Evolutionary conservation across 2,797 vertebrate genomes (phyloP), one percentile per base, ranked within the genome.

Genomic region (Cuculus canorus): DNA sequence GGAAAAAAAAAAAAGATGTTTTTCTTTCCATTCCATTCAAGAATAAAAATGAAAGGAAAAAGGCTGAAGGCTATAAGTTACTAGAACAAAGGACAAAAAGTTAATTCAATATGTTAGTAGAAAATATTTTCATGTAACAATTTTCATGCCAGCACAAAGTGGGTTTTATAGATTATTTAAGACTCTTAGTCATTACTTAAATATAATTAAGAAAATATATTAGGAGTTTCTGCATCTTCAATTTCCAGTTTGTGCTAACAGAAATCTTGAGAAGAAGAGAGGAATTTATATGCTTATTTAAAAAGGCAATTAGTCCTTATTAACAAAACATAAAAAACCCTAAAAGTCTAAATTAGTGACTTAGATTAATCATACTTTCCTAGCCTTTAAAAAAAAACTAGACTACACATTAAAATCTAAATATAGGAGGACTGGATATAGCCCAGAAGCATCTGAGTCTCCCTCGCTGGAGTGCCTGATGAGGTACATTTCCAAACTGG

Each of bases 21-120:
- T 72, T 77, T 77, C 10, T 82, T 93, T 75, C 75, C 79, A 17
- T 33, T 92, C 22, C 72, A 85, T 94, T 96, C 79, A 93, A 65
- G 47, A 93, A 71, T 27, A 68, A 75, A 91, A 94, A 59, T 35
- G 41, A 93, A 93, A 73, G 39, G 63, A 72, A 86, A 92, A 73
- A 23, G 16, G 17, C 8, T 64, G 43, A 82, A 64, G 21, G 37
- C 28, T 83, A 0, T 17, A 79, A 72, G 15, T 32, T 61, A 70
- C 2, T 33, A 53, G 43, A 89, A 47, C 6, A 85, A 91, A 73
- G 48, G 21, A 72, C 19, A 80, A 84, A 75, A 73, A 70, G 11
- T 18, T 41, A 68, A 91, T 65, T 69, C 33, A 65, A 5, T 41
- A 50, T 43, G 11, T 65, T 92, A 93, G 59, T 12, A 88, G 33